These are phyloP conservation scores for Epistrophe grossulariae DNA, from an alignment of 2,888 invertebrate species.

Conservation along the genomic window DNA sequence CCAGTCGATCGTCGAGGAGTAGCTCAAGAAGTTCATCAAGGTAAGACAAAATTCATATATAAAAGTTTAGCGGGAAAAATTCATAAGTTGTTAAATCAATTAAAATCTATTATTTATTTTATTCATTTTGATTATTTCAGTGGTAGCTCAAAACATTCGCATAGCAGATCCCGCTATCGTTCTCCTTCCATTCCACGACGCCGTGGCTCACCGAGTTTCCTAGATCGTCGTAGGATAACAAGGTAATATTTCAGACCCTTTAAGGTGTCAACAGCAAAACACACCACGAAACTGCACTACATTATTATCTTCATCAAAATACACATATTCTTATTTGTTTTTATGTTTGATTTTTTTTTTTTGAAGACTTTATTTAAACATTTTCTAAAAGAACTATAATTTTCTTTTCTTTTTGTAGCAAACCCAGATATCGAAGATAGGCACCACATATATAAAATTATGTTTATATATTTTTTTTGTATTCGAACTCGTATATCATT, in stretches of 20 bases:
- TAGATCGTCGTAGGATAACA: slow-evolving; percentile 96
- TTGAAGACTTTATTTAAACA: slow-evolving; percentile 67
- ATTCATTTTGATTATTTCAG: slow-evolving; percentile 71
- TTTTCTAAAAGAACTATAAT: slow-evolving; percentile 76
- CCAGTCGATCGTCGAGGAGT: slow-evolving; percentile 82
- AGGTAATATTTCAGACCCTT: slow-evolving; percentile 87
- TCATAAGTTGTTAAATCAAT: no score
- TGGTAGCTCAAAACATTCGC: slow-evolving; percentile 78
- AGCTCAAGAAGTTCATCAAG: slow-evolving; percentile 82
- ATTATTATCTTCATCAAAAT: slow-evolving; percentile 44
- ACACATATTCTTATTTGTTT: slow-evolving; percentile 65
- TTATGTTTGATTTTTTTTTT: slow-evolving; percentile 57
- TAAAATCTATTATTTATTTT: no score
- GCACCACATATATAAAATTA: slow-evolving; percentile 64
- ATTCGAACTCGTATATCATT: slow-evolving; percentile 57
- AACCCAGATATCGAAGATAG: slow-evolving; percentile 78
- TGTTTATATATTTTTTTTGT: slow-evolving; percentile 64
- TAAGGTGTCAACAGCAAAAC: neutral
- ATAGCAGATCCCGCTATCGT: slow-evolving; percentile 83
- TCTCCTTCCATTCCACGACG: slow-evolving; percentile 96
- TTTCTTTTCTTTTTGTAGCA: slow-evolving; percentile 78
- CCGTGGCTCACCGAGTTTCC: slow-evolving; percentile 96
- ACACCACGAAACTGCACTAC: slow-evolving; percentile 46
- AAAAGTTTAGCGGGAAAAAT: neutral
- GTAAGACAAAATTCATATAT: slow-evolving; percentile 71